Conservation (phyloP, 2,113 vertebrate genomes). For the Esox niger region DNA sequence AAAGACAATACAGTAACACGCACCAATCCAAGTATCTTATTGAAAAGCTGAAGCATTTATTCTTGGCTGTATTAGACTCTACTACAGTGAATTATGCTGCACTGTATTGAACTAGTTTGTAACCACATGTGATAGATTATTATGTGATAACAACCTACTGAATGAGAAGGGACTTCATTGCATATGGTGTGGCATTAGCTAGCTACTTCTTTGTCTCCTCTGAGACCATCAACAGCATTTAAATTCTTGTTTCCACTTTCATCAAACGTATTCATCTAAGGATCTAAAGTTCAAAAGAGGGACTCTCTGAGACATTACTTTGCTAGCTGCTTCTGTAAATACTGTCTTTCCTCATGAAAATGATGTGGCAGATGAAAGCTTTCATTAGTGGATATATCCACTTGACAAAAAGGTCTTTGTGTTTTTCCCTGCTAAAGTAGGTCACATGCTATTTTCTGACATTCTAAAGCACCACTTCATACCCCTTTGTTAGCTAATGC, state of each 20-base stretch:
- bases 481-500: constrained; percentile 30
- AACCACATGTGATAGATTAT: not conserved
- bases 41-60: too few species aligned
- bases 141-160: too few species aligned
- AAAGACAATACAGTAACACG: too few species aligned
- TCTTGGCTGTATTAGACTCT: not conserved
- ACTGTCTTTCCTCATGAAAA: not conserved
- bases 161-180: too few species aligned
- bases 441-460: constrained; percentile 34
- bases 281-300: not conserved
- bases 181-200: too few species aligned
- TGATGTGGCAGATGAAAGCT: constrained; percentile 6
- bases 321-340: constrained; percentile 11
- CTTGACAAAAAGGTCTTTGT: constrained; percentile 41
- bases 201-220: too few species aligned
- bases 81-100: not conserved
- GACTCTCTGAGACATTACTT: constrained; percentile 26
- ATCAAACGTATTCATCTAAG: not conserved
- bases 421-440: constrained; percentile 39
- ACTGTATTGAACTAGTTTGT: not conserved
- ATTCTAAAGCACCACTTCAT: constrained; percentile 43
- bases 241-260: not conserved
- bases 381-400: constrained; percentile 44
- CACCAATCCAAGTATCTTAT: too few species aligned
- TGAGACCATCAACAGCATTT: too few species aligned